Conservation (phyloP, 2,888 invertebrate genomes). For the Hemistola chrysoprasaria region DNA sequence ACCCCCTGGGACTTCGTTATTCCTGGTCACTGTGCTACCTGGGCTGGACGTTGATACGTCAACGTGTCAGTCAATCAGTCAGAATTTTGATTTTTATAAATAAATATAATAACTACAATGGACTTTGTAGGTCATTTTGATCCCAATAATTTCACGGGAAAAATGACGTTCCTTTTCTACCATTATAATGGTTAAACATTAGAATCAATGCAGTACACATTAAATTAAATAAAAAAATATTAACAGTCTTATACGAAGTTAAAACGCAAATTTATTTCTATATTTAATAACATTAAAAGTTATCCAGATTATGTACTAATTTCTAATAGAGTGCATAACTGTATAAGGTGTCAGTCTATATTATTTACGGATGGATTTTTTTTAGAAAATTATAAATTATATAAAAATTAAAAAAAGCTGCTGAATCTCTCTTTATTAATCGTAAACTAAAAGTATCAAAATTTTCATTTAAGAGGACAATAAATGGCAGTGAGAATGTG, state of each 20-base stretch:
- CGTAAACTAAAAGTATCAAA: slow-evolving; percentile 13
- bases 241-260: slow-evolving; percentile 7
- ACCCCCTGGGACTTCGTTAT: too few relatives aligned
- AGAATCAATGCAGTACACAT: too few relatives aligned
- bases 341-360: slow-evolving; percentile 80
- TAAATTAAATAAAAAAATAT: too few relatives aligned
- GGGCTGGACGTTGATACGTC: too few relatives aligned
- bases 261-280: slow-evolving; percentile 37
- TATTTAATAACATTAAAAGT: slow-evolving; percentile 50
- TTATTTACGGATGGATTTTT: slow-evolving; percentile 76
- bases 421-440: slow-evolving; percentile 10
- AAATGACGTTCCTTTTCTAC: too few relatives aligned
- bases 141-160: too few relatives aligned
- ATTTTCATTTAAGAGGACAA: slow-evolving; percentile 1
- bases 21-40: too few relatives aligned
- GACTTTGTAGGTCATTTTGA: too few relatives aligned
- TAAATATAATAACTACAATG: too few relatives aligned
- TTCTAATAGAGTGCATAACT: slow-evolving; percentile 77
- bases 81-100: too few relatives aligned
- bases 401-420: slow-evolving; percentile 31
- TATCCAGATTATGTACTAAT: slow-evolving; percentile 46
- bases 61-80: too few relatives aligned
- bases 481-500: slow-evolving; percentile 37
- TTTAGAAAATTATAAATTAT: slow-evolving; percentile 44
- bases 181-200: too few relatives aligned